These are phyloP conservation scores for Papilio xuthus DNA, from an alignment of 1,140 invertebrate species.

Conservation along the genomic window DNA sequence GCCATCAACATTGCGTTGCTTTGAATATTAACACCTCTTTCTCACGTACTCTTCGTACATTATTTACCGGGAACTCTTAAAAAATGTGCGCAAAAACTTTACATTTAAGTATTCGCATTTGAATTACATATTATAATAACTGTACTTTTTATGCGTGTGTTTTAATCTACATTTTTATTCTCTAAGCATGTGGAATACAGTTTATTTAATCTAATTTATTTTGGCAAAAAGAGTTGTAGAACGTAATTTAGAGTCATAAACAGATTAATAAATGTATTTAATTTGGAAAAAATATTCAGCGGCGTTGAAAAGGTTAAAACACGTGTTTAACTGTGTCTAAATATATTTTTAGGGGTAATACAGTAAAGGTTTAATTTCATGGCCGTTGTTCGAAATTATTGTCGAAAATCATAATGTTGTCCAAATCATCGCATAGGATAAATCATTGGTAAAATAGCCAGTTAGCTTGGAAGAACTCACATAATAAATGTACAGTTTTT, in stretches of 20 bases:
- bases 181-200: not conserved
- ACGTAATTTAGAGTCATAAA: too few relatives aligned
- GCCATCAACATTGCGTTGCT: not conserved
- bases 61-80: not conserved
- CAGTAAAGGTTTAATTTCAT: too few relatives aligned
- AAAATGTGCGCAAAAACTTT: not conserved
- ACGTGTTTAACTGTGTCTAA: too few relatives aligned
- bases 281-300: not conserved
- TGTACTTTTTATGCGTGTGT: not conserved
- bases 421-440: not conserved
- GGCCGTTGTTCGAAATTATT: too few relatives aligned
- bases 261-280: not conserved
- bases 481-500: conserved; percentile 19
- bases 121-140: not conserved
- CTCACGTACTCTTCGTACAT: not conserved
- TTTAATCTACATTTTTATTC: not conserved
- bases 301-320: too few relatives aligned
- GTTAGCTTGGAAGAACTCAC: not conserved
- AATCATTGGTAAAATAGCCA: not conserved
- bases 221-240: not conserved
- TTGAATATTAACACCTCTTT: conserved; percentile 20
- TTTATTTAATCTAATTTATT: not conserved
- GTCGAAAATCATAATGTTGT: not conserved
- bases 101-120: not conserved
- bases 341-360: too few relatives aligned